A percentile compares a stretch with the other conserved stretches of the same genome.
Conservation (phyloP, 2,888 invertebrate genomes). For the Coleophora deauratella region DNA sequence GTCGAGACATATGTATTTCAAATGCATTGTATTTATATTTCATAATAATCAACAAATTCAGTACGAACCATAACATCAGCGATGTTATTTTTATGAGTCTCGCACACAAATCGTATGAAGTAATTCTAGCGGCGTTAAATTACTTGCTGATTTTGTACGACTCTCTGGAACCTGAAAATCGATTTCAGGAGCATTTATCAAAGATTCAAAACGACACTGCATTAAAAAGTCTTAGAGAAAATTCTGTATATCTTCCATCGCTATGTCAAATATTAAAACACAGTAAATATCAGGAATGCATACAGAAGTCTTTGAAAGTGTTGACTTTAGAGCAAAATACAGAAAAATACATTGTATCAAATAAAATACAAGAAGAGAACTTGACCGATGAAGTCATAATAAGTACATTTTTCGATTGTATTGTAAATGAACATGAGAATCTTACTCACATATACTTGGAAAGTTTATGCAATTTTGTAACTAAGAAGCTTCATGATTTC, state of each 20-base stretch:
- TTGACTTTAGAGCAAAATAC: slow-evolving; percentile 35
- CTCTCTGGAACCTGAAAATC: slow-evolving; percentile 24
- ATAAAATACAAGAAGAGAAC: slow-evolving; percentile 17
- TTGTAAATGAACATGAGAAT: slow-evolving; percentile 41
- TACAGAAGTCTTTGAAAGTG: slow-evolving; percentile 42
- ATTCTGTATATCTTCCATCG: slow-evolving; percentile 22
- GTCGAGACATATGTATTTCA: slow-evolving; percentile 37
- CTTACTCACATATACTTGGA: slow-evolving; percentile 45
- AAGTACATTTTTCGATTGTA: slow-evolving; percentile 27
- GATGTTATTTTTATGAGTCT: slow-evolving; percentile 22
- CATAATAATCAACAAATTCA: slow-evolving; percentile 20
- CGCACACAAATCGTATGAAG: slow-evolving; percentile 32
- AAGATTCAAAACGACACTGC: slow-evolving; percentile 16
- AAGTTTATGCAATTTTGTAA: slow-evolving; percentile 34
- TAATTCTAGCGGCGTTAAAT: slow-evolving; percentile 27
- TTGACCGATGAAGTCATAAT: slow-evolving; percentile 25
- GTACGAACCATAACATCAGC: slow-evolving; percentile 10
- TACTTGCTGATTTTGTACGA: slow-evolving; percentile 30
- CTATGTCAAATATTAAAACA: slow-evolving; percentile 30
- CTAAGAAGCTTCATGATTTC: slow-evolving; percentile 18
- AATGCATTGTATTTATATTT: slow-evolving; percentile 28
- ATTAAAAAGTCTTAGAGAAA: slow-evolving; percentile 18
- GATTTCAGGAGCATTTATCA: slow-evolving; percentile 32
- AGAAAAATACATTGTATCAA: slow-evolving; percentile 29
- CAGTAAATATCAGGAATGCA: slow-evolving; percentile 40